Evolutionary conservation across 2,888 invertebrate species (phyloP), one percentile per base, ranked within the genome.

Genomic region (Enchytraeus crypticus): DNA sequence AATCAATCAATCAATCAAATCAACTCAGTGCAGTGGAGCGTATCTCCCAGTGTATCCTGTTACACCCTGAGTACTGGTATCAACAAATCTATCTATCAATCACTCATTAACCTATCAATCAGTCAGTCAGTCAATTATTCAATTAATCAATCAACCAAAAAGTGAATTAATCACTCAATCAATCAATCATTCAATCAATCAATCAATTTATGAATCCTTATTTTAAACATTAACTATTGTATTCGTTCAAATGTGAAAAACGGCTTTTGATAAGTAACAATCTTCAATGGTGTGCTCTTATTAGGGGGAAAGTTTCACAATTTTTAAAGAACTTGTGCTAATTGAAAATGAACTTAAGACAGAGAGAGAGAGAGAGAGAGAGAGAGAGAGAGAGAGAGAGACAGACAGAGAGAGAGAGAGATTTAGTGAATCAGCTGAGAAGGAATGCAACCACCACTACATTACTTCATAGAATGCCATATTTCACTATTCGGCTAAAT

Each of bases 21-120:
- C n/a, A 26, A 79, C 92, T 90, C 71, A 98, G 81, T 43, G 89
- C 90, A 1, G 92, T 90, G 0, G 92, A 92, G 79, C 92, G 90
- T 2, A 90, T 90, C 71, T 92, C 91, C 97, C 97, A 98, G 43
- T 96, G 88, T 18, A 92, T 72, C 86, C 62, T 88, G 84, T 47
- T 82, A 78, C 97, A 96, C 8, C 87, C 87, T 14, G 87, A 86
- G 77, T 97, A 93, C 79, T 95, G 89, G 78, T 97, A 98, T 32
- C 97, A n/a, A n/a, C n/a, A n/a, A n/a, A n/a, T n/a, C n/a, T n/a
- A n/a, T n/a, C n/a, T n/a, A n/a, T n/a, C n/a, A n/a, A n/a, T n/a
- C n/a, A n/a, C n/a, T n/a, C n/a, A n/a, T n/a, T n/a, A n/a, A n/a
- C n/a, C n/a, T n/a, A n/a, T n/a, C n/a, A n/a, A n/a, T n/a, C n/a